Percentiles rank a stretch among this genome's conserved stretches.
phyloP scores from a whole-genome alignment of 2,797 vertebrate genomes.

The Tenualosa thibaudeaui region DNA sequence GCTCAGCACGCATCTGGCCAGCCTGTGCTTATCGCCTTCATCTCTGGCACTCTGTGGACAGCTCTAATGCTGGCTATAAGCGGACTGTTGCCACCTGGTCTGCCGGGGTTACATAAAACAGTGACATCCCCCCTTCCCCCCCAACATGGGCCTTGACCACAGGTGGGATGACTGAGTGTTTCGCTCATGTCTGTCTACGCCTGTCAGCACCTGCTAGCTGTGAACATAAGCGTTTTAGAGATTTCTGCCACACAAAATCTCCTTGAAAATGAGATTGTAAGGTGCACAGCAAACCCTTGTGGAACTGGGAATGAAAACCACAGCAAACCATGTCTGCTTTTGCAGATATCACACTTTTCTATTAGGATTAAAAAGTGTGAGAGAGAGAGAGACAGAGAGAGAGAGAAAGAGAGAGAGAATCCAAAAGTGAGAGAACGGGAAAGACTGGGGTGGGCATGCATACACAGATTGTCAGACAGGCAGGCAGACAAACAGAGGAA shows the following conservation, averaged over 20 bases:
- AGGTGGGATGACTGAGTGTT: background rate
- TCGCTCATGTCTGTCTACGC: constrained; percentile 32
- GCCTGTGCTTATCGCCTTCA: background rate
- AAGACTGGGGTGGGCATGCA: background rate
- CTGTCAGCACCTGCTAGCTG: constrained; percentile 23
- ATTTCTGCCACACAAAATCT: background rate
- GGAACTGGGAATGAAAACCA: too few species aligned
- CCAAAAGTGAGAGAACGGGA: background rate
- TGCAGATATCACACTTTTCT: too few species aligned
- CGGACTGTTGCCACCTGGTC: constrained; percentile 31
- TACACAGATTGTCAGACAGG: background rate
- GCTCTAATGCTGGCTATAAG: constrained; percentile 44
- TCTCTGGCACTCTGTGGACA: constrained; percentile 26
- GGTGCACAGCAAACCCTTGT: too few species aligned
- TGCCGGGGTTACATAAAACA: constrained; percentile 60
- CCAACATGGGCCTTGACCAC: constrained; percentile 39
- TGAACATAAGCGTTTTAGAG: background rate
- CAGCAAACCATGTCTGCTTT: too few species aligned
- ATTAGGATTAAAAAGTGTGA: background rate
- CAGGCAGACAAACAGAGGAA: background rate
- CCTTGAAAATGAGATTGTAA: background rate
- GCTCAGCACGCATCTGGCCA: background rate
- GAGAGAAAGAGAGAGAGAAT: background rate
- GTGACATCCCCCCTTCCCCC: background rate
- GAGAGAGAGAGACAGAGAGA: background rate